Percentiles rank a stretch among this genome's conserved stretches.
Evolutionary conservation across 2,113 vertebrate genomes (phyloP).

Genomic region (Thinocorus orbignyianus): DNA sequence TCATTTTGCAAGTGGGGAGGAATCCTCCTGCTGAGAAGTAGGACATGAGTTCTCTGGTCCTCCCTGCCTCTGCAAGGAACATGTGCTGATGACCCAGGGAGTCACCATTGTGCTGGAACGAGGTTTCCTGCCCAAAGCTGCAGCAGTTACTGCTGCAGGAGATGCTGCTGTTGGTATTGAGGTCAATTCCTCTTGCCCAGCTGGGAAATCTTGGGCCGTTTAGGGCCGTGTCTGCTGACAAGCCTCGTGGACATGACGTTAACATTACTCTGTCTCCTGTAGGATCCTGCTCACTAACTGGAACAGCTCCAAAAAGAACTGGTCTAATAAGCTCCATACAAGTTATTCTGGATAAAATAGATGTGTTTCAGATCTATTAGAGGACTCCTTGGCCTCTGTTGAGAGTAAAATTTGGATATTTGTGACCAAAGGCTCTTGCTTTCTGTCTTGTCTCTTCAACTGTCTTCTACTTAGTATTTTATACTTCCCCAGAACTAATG

Average conservation of each 20-base stretch:
- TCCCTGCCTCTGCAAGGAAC: background rate
- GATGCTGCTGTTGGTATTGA: background rate
- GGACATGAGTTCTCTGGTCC: background rate
- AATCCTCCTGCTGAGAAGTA: background rate
- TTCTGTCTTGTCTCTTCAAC: background rate
- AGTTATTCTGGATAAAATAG: background rate
- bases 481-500: background rate
- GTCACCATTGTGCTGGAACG: background rate
- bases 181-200: background rate
- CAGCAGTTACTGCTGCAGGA: background rate
- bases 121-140: background rate
- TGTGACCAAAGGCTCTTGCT: background rate
- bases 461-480: background rate
- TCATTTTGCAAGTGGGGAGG: background rate
- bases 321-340: background rate
- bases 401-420: background rate
- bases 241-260: background rate
- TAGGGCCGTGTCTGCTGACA: background rate
- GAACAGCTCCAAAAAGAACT: background rate
- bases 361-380: background rate
- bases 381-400: background rate
- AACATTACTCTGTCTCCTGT: background rate
- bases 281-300: background rate
- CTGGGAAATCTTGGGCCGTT: background rate
- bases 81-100: background rate